A percentile compares a stretch with the other conserved stretches of the same genome.
These are phyloP conservation scores for Cervus canadensis DNA, from an alignment of 2,113 vertebrate genomes.

Conservation along the genomic window DNA sequence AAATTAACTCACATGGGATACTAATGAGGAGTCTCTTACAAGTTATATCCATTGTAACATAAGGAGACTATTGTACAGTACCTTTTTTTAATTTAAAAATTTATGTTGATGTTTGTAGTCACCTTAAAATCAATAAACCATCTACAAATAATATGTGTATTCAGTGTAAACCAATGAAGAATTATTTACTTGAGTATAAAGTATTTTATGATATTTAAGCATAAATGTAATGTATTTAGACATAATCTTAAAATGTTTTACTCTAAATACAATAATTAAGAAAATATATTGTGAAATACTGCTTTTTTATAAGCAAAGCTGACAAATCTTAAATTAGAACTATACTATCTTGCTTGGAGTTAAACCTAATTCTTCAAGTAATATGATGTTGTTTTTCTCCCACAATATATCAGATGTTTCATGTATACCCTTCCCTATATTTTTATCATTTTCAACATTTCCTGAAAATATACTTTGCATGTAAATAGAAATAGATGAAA, in stretches of 20 bases:
- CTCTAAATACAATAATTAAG: neutral
- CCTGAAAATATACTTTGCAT: conserved; percentile 17
- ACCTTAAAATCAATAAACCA: neutral
- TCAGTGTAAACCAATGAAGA: neutral
- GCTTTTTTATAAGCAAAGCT: neutral
- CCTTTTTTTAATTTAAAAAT: neutral
- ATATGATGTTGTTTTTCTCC: neutral
- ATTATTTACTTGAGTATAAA: conserved; percentile 2
- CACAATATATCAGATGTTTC: neutral
- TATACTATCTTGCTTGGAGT: neutral
- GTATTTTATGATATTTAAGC: neutral
- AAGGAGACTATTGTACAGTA: neutral
- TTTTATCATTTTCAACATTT: conserved; percentile 20
- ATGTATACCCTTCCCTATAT: neutral
- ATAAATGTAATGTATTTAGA: neutral
- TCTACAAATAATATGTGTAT: neutral
- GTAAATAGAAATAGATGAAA: neutral
- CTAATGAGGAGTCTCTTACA: neutral
- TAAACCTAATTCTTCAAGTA: neutral
- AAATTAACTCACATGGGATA: conserved; percentile 17
- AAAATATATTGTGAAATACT: neutral
- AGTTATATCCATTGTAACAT: neutral
- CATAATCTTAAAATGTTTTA: neutral
- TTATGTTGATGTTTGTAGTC: neutral
- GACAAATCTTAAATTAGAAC: neutral